Conservation (phyloP, 2,797 vertebrate genomes). For the Sebastes iracundus region DNA sequence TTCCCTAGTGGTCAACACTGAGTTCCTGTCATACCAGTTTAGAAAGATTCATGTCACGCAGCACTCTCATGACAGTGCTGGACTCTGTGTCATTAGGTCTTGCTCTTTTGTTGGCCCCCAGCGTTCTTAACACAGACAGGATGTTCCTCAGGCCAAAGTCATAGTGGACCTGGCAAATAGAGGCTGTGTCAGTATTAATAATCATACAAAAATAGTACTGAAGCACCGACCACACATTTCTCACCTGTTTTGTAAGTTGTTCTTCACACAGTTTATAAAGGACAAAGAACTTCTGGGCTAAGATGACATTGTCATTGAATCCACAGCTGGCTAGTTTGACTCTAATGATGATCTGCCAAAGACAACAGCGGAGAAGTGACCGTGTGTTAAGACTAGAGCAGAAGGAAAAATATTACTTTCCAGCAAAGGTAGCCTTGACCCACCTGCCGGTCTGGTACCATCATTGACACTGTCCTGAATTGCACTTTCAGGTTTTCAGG, state of each 20-base stretch:
- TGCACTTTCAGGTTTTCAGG: constrained; percentile 95
- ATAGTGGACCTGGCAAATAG: constrained; percentile 88
- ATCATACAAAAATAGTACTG: background rate
- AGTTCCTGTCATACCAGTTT: constrained; percentile 71
- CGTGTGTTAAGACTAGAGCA: background rate
- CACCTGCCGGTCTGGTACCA: constrained; percentile 90
- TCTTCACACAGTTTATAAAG: constrained; percentile 94
- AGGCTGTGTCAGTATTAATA: background rate
- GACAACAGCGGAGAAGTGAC: background rate
- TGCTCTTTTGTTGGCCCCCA: constrained; percentile 89
- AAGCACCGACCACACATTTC: background rate
- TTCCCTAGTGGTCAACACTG: background rate
- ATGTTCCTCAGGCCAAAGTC: constrained; percentile 94
- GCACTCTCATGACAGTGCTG: constrained; percentile 90
- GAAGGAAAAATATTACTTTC: background rate
- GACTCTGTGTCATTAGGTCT: constrained; percentile 88
- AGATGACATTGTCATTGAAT: constrained; percentile 87
- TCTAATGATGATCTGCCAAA: constrained; percentile 90
- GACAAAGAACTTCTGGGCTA: constrained; percentile 91
- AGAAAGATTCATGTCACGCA: constrained; percentile 94
- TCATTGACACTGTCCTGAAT: constrained; percentile 94
- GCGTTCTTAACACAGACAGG: constrained; percentile 90
- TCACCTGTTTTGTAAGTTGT: constrained; percentile 93
- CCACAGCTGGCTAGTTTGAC: constrained; percentile 94
- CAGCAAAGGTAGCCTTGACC: background rate